phyloP scores from a whole-genome alignment of 2,113 vertebrate species.

The Nothoprocta pentlandii region DNA sequence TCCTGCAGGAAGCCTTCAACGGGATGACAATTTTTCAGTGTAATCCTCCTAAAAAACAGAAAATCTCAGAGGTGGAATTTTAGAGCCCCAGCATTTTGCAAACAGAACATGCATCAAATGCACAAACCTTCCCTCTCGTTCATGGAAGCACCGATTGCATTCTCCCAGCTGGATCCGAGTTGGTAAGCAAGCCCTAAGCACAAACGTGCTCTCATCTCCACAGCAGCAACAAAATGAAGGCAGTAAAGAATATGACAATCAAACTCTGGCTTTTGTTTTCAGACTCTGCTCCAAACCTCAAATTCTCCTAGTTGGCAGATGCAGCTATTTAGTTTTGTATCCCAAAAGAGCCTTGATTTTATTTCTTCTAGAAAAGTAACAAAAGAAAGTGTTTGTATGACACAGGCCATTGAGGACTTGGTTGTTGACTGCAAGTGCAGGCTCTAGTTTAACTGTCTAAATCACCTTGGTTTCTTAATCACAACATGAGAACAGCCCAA shows the following conservation, averaged over 20 bases:
- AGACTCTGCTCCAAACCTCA: background rate
- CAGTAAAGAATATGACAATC: background rate
- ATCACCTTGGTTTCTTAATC: background rate
- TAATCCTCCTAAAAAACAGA: slow-evolving; percentile 8
- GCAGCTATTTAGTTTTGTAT: background rate
- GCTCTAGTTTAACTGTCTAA: background rate
- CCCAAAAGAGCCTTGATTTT: background rate
- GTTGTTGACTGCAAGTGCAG: background rate
- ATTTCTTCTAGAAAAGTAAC: background rate
- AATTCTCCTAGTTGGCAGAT: slow-evolving; percentile 7
- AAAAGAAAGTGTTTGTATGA: background rate
- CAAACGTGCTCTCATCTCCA: background rate
- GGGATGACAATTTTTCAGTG: slow-evolving; percentile 16
- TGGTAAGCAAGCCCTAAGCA: background rate
- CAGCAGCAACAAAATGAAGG: background rate
- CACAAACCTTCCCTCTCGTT: background rate
- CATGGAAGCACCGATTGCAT: background rate
- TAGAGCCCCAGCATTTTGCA: background rate
- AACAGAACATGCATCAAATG: background rate
- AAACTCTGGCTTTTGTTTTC: background rate
- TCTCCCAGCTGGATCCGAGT: slow-evolving; percentile 1
- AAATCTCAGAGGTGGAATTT: background rate
- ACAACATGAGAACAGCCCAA: accelerated
- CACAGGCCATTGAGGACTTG: background rate
- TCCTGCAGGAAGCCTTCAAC: slow-evolving; percentile 33